phyloP scores from a whole-genome alignment of 2,888 invertebrate species.

The Lepas anatifera region DNA sequence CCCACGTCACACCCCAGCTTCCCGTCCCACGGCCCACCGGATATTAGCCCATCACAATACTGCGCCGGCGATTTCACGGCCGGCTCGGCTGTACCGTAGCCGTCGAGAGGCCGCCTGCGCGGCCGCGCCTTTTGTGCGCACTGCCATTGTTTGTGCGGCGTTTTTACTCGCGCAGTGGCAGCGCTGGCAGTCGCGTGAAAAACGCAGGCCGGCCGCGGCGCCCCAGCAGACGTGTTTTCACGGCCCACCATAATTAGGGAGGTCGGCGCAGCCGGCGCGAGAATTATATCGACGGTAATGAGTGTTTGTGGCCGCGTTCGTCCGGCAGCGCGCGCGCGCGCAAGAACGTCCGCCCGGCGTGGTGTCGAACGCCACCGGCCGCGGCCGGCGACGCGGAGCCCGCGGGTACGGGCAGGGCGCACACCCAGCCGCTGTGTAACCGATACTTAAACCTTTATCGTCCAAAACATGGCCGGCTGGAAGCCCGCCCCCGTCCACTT shows the following conservation, averaged over 20 bases:
- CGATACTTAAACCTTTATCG: too few species aligned
- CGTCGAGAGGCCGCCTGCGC: too few species aligned
- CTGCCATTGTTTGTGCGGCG: neutral
- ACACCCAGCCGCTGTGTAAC: too few species aligned
- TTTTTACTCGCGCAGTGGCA: neutral
- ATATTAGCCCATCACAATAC: neutral
- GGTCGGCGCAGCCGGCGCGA: neutral
- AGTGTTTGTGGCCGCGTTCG: slow-evolving; percentile 1
- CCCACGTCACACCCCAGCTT: too few species aligned
- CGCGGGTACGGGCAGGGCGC: too few species aligned
- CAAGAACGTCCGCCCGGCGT: neutral
- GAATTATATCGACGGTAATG: slow-evolving; percentile 7
- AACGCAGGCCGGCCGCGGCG: neutral
- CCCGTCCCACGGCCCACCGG: too few species aligned
- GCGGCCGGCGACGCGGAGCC: too few species aligned
- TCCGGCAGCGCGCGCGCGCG: neutral
- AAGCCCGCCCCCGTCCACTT: too few species aligned
- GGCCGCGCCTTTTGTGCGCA: neutral
- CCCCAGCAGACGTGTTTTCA: neutral
- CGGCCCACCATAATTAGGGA: neutral
- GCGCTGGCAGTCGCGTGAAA: neutral
- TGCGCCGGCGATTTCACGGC: neutral
- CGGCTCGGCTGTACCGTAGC: neutral
- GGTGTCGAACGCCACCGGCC: too few species aligned
- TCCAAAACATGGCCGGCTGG: too few species aligned